Conservation (phyloP, 2,888 invertebrate species). For the Aporophyla nigra region DNA sequence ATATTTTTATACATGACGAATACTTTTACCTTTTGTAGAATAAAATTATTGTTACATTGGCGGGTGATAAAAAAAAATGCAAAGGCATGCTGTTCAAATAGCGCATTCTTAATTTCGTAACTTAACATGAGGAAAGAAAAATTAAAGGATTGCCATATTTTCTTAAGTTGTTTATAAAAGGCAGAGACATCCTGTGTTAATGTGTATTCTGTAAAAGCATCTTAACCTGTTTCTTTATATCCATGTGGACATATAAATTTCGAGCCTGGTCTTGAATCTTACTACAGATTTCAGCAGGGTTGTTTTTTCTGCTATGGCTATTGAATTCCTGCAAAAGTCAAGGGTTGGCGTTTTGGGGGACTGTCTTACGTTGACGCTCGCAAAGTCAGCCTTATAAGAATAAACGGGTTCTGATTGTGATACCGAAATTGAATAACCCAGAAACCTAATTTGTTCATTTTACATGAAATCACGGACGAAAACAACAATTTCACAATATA, state of each 20-base stretch:
- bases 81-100: background rate
- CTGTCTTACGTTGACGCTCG: too few species aligned
- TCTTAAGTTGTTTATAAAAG: background rate
- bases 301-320: too few species aligned
- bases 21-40: constrained; percentile 9
- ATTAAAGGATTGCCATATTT: background rate
- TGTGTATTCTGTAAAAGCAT: background rate
- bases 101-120: background rate
- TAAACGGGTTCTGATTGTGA: too few species aligned
- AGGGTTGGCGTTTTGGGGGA: too few species aligned
- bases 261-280: background rate
- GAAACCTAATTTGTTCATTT: constrained; percentile 23
- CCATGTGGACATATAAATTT: background rate
- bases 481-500: constrained; percentile 16
- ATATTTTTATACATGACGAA: constrained; percentile 16
- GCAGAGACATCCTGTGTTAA: background rate
- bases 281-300: background rate
- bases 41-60: constrained; percentile 23
- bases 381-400: too few species aligned
- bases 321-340: background rate
- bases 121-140: background rate
- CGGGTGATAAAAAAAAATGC: constrained; percentile 19
- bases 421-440: background rate
- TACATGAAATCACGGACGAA: constrained; percentile 29
- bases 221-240: background rate